Evolutionary conservation across 2,797 vertebrate genomes (phyloP), one percentile per base, ranked within the genome.

Genomic region (Pipistrellus kuhlii): DNA sequence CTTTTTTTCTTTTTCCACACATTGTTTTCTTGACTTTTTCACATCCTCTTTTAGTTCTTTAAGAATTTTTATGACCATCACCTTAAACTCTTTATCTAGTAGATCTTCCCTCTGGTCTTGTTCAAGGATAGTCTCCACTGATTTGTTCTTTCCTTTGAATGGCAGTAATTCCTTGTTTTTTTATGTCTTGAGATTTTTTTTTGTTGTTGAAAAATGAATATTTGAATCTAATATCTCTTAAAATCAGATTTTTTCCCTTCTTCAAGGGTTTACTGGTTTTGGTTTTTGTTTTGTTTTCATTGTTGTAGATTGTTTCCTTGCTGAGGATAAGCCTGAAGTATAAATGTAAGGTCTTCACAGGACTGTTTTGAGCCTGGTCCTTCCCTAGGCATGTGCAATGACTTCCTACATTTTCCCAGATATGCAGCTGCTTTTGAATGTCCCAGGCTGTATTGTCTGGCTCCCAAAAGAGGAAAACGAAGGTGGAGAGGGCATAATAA

Each of bases 161-260:
- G 53, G 27, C 12, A 84, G n/a, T 71, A 93, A 11, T 9, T 10
- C 76, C 32, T 48, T 71, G n/a, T 21, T 78, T 73, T 44, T 85
- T 72, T 66, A 62, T 85, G 17, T 15, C 14, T 85, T 81, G 35
- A 71, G 17, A 78, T 80, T 35, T 86, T 53, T 77, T 93, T 72
- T 41, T 41, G 5, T 41, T 41, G 48, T 80, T 91, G 72, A 82
- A 80, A 85, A 69, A n/a, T 30, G 23, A n/a, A 57, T 75, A 71
- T 76, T 93, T 91, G 55, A 81, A 53, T 57, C 78, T 62, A 75
- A 88, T 80, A 90, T 85, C 25, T 91, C 88, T 88, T 15, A 18
- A 85, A 68, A 85, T 71, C 35, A 80, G 30, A 88, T 55, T 91
- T 12, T 84, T 35, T 9, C 59, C 15, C 41, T 72, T 64, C 23